phyloP scores from a whole-genome alignment of 2,888 invertebrate genomes.

The Byasa hedistus region DNA sequence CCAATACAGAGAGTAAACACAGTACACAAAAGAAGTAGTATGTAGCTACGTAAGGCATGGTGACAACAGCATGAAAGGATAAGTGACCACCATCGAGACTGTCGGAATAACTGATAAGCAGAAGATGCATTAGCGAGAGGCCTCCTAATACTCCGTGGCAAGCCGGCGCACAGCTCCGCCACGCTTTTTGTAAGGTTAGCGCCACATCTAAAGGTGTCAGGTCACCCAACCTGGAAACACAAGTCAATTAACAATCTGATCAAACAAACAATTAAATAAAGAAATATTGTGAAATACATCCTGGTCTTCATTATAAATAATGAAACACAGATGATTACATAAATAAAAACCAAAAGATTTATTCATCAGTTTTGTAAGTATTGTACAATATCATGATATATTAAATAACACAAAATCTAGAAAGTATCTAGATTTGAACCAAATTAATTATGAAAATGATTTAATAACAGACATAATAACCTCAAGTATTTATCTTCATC shows the following conservation, averaged over 20 bases:
- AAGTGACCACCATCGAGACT: conserved; percentile 68
- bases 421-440: too few relatives aligned
- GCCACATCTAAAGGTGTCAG: conserved; percentile 78
- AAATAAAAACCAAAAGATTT: too few relatives aligned
- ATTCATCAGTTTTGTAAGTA: too few relatives aligned
- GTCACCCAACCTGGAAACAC: conserved; percentile 59
- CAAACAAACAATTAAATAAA: too few relatives aligned
- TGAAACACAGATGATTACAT: too few relatives aligned
- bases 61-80: conserved; percentile 71
- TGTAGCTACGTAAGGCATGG: conserved; percentile 75
- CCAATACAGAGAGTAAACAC: conserved; percentile 80
- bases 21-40: conserved; percentile 81
- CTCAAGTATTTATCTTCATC: conserved; percentile 73
- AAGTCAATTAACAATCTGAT: background rate
- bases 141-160: conserved; percentile 82
- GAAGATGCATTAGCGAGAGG: conserved; percentile 78
- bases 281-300: too few relatives aligned
- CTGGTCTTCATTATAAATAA: too few relatives aligned
- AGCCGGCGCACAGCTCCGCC: conserved; percentile 73
- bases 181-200: conserved; percentile 69
- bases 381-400: too few relatives aligned
- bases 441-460: background rate
- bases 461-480: conserved; percentile 40
- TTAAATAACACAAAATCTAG: too few relatives aligned
- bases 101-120: conserved; percentile 78